Conservation (phyloP, 2,113 vertebrate species). For the Lophura nycthemera region DNA sequence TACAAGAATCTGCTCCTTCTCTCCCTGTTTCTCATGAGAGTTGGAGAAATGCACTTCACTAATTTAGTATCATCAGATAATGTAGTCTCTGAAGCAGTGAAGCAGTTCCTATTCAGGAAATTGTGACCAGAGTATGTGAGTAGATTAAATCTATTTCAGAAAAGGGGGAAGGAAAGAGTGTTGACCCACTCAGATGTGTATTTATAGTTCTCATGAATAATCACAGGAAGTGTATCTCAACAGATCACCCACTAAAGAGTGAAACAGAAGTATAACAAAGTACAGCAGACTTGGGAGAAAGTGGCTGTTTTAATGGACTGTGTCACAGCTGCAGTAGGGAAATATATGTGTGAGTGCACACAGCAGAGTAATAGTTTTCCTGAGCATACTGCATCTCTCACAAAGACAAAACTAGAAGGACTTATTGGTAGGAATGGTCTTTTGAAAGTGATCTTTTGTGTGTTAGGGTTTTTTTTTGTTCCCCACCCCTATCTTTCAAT, state of each 20-base stretch:
- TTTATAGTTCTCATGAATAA: constrained; percentile 48
- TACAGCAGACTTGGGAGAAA: neutral
- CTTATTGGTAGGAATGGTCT: neutral
- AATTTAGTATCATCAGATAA: neutral
- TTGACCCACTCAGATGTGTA: neutral
- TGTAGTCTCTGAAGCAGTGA: neutral
- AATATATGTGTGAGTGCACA: too few relatives aligned
- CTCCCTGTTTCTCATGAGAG: neutral
- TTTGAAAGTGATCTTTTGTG: neutral
- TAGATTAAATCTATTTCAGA: neutral
- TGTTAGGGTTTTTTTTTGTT: neutral
- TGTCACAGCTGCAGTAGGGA: neutral
- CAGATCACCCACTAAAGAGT: constrained; percentile 17
- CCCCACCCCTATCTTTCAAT: neutral
- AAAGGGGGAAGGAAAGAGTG: neutral
- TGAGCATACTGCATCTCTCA: neutral
- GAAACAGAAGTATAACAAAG: constrained; percentile 1
- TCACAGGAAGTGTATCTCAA: constrained; percentile 30
- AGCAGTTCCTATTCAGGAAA: neutral
- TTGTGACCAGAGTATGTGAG: neutral
- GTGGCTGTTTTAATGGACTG: neutral
- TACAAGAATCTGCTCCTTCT: neutral
- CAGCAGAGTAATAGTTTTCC: neutral
- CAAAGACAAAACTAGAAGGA: neutral
- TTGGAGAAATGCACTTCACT: neutral